Percentiles rank a stretch among this genome's conserved stretches.
Conservation (phyloP, 2,797 vertebrate species). For the Macrochelys suwanniensis region DNA sequence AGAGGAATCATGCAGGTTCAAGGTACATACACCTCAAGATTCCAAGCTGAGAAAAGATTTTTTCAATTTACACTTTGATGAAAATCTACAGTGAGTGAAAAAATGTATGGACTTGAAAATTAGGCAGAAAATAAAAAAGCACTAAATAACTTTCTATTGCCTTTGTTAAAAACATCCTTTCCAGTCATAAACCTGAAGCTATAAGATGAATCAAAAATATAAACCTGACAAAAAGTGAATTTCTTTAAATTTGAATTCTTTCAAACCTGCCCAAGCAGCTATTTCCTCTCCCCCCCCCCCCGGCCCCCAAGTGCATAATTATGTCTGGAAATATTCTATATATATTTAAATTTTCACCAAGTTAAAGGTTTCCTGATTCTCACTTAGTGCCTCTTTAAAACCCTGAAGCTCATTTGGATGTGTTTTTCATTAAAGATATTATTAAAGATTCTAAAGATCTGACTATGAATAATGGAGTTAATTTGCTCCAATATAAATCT, state of each 20-base stretch:
- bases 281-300: background rate
- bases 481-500: conserved; percentile 63
- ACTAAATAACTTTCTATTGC: conserved; percentile 35
- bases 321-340: background rate
- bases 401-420: background rate
- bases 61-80: conserved; percentile 63
- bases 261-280: background rate
- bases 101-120: conserved; percentile 69
- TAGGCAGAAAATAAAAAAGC: conserved; percentile 65
- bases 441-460: conserved; percentile 21
- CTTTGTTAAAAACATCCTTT: conserved; percentile 48
- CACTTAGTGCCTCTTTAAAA: conserved; percentile 6
- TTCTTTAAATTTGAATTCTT: background rate
- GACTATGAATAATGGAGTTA: conserved; percentile 60
- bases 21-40: conserved; percentile 23
- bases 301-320: background rate
- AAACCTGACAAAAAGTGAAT: conserved; percentile 18
- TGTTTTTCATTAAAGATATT: conserved; percentile 36
- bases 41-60: conserved; percentile 46
- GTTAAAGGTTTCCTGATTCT: background rate
- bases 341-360: background rate
- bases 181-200: conserved; percentile 42
- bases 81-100: conserved; percentile 36
- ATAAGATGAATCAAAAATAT: conserved; percentile 41
- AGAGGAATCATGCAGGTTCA: conserved; percentile 32